These are phyloP conservation scores for Trochalopteron elliotii DNA, from an alignment of 2,113 vertebrate species.

Conservation along the genomic window DNA sequence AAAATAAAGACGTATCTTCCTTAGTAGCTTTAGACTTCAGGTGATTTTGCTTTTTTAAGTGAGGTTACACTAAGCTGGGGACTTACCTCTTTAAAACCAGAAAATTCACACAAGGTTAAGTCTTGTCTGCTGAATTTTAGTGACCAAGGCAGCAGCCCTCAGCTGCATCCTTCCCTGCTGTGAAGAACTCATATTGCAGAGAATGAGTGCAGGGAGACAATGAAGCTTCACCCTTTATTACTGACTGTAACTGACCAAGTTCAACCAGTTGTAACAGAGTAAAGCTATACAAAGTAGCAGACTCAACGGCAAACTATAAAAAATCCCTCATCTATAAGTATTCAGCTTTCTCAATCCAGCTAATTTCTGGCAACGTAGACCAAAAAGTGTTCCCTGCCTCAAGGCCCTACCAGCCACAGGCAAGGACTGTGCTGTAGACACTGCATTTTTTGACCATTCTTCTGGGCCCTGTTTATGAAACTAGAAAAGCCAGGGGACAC, in stretches of 20 bases:
- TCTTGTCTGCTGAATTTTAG: background rate
- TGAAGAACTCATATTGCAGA: background rate
- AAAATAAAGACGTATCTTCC: background rate
- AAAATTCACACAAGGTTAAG: background rate
- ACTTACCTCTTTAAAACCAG: background rate
- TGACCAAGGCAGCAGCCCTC: background rate
- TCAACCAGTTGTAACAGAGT: background rate
- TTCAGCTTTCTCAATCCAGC: background rate
- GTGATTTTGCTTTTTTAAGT: background rate
- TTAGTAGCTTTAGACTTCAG: background rate
- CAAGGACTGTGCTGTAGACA: rapidly evolving
- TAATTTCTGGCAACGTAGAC: background rate
- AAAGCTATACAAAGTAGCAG: background rate
- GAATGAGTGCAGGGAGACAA: background rate
- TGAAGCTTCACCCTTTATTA: background rate
- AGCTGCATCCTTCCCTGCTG: background rate
- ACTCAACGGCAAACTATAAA: background rate
- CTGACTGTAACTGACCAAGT: background rate
- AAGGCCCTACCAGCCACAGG: background rate
- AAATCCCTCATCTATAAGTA: rapidly evolving
- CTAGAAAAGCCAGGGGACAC: background rate
- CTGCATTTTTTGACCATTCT: background rate
- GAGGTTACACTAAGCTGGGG: background rate
- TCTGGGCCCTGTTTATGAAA: background rate
- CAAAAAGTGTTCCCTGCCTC: background rate